Evolutionary conservation across 2,797 vertebrate genomes (phyloP).

Genomic region (Corythornis leucogaster): DNA sequence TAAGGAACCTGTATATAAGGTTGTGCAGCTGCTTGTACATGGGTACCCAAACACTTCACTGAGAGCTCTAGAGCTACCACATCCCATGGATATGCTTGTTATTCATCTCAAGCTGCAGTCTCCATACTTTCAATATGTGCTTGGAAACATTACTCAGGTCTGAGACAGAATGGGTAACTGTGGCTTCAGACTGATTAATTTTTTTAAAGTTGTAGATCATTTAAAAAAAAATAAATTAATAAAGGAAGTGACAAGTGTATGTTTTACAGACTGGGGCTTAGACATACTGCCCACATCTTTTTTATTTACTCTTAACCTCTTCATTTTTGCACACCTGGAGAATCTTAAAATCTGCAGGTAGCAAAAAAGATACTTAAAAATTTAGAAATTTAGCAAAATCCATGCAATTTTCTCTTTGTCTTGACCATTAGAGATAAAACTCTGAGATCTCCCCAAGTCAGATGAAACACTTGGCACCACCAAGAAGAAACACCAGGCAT

Average conservation of each 20-base stretch:
- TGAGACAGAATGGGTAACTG: background rate
- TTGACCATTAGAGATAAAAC: background rate
- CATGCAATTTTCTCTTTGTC: background rate
- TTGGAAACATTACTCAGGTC: background rate
- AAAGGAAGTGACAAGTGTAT: background rate
- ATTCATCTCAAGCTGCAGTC: background rate
- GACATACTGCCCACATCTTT: background rate
- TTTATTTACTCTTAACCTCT: background rate
- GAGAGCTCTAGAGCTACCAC: background rate
- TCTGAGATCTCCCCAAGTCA: background rate
- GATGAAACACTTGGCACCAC: background rate
- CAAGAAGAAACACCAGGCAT: background rate
- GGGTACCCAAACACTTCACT: background rate
- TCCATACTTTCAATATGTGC: background rate
- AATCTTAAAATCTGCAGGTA: background rate
- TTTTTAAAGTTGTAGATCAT: background rate
- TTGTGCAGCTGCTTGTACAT: background rate
- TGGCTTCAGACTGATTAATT: background rate
- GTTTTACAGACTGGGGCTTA: background rate
- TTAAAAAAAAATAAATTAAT: no score
- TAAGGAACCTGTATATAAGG: no score
- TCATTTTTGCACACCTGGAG: background rate
- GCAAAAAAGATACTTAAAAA: background rate
- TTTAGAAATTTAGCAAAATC: background rate
- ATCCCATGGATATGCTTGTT: background rate